phyloP scores from a whole-genome alignment of 2,888 invertebrate species.

The Adelognathus sp. region DNA sequence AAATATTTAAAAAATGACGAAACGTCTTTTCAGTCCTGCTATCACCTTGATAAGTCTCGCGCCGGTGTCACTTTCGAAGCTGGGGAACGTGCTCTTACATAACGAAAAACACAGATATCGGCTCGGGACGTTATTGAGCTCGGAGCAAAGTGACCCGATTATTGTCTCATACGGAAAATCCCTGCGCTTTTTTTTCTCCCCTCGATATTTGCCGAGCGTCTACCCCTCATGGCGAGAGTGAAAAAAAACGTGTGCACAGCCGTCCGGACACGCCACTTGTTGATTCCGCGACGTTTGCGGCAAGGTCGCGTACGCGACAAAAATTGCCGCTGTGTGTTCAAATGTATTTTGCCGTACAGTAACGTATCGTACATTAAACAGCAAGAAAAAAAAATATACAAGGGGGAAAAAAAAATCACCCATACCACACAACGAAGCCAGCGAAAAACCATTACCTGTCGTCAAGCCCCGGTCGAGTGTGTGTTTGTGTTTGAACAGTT shows the following conservation, averaged over 20 bases:
- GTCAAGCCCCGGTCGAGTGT: neutral
- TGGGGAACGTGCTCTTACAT: too few relatives aligned
- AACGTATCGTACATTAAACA: neutral
- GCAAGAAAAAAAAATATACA: neutral
- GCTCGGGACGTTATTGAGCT: too few relatives aligned
- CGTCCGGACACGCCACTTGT: conserved; percentile 10
- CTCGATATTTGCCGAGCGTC: conserved; percentile 4
- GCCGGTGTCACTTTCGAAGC: too few relatives aligned
- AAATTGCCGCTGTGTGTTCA: conserved; percentile 14
- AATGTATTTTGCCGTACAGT: neutral
- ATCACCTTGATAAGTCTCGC: too few relatives aligned
- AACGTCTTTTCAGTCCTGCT: too few relatives aligned
- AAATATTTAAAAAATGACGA: too few relatives aligned
- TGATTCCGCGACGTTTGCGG: conserved; percentile 9
- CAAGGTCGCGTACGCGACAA: conserved; percentile 32
- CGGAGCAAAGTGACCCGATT: too few relatives aligned
- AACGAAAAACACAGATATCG: too few relatives aligned
- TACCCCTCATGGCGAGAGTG: neutral
- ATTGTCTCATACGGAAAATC: too few relatives aligned
- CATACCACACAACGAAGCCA: neutral
- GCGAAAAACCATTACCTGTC: conserved; percentile 18
- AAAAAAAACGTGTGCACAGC: neutral
- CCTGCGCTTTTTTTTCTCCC: neutral
- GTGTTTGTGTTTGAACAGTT: conserved; percentile 18
- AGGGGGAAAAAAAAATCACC: too few relatives aligned